Base-by-base conservation (phyloP, 2,888 invertebrate species). In the Melanchra persicariae region DNA sequence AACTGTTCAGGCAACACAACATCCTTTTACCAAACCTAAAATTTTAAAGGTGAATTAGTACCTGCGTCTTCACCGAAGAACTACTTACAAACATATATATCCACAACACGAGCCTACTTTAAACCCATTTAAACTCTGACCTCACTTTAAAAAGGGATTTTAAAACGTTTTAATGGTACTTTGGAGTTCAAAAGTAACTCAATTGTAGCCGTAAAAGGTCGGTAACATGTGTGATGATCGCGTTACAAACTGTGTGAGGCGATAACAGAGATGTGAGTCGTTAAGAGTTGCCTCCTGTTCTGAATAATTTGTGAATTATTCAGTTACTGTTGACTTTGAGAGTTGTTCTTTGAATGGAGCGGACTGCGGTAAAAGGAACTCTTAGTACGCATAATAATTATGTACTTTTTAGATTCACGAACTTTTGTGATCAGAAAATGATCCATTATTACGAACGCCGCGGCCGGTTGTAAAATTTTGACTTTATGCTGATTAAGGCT, bases 71-170 rank as follows among this genome's bases (percentile, higher is more conserved):
- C 19, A 19, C 62, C 62, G 43, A 57, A 63, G 37, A 62, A 61
- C 43, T 47, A 55, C 78, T 54, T 65, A 66, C 49, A 61, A 58
- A 45, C 54, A 65, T 43, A 65, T 43, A 65, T 43, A 55, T 67
- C 37, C 51, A 62, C 55, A 55, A 63, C 49, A 79, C 26, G 54
- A 59, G 55, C 61, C 70, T 62, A 70, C 83, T 74, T 83, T 55
- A 40, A 71, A 74, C 65, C 57, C 80, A 83, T 85, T 82, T 66
- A 57, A 82, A 84, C 63, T 69, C 73, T 74, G 74, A 74, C 85
- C 85, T 77, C 60, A 80, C 60, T 77, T 83, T 72, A 77, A 84
- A 84, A 82, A 73, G 82, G 79, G 68, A 75, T 79, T 82, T 80
- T 75, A 79, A 82, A 83, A 70, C 71, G 61, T 71, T 85, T 59